Evolutionary conservation across 2,113 vertebrate genomes (phyloP).

Genomic region (Emydocephalus ijimae): DNA sequence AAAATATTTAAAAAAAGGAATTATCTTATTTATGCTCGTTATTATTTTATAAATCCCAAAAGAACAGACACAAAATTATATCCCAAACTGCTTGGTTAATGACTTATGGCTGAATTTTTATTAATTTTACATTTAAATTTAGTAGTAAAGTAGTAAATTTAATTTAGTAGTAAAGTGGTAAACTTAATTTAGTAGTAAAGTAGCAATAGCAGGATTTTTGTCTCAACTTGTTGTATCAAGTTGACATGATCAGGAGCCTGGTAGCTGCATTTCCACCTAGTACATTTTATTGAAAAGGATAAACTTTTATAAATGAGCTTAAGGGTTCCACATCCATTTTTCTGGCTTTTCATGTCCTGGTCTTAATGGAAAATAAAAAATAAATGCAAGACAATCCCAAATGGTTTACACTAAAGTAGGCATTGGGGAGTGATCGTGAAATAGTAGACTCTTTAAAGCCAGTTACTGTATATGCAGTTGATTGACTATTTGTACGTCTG

Average conservation of each 20-base stretch:
- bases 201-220: slow-evolving; percentile 62
- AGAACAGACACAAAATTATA: slow-evolving; percentile 42
- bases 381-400: not conserved
- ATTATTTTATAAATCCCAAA: not conserved
- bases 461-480: not conserved
- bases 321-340: not conserved
- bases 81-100: slow-evolving; percentile 65
- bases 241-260: slow-evolving; percentile 45
- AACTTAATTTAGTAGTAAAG: slow-evolving; percentile 64
- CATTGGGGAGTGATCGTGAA: not conserved
- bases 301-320: not conserved
- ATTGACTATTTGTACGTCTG: slow-evolving; percentile 7
- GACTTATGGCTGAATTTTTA: slow-evolving; percentile 57
- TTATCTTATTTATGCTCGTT: not conserved
- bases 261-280: not conserved
- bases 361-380: not conserved
- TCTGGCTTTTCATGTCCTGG: not conserved
- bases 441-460: not conserved
- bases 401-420: not conserved
- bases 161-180: slow-evolving; percentile 65
- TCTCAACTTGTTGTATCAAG: slow-evolving; percentile 54
- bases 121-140: slow-evolving; percentile 67
- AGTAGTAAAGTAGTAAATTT: too few relatives aligned
- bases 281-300: not conserved
- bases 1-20: slow-evolving; percentile 21